phyloP scores from a whole-genome alignment of 2,797 vertebrate species.

The Oryzias dopingdopingensis region DNA sequence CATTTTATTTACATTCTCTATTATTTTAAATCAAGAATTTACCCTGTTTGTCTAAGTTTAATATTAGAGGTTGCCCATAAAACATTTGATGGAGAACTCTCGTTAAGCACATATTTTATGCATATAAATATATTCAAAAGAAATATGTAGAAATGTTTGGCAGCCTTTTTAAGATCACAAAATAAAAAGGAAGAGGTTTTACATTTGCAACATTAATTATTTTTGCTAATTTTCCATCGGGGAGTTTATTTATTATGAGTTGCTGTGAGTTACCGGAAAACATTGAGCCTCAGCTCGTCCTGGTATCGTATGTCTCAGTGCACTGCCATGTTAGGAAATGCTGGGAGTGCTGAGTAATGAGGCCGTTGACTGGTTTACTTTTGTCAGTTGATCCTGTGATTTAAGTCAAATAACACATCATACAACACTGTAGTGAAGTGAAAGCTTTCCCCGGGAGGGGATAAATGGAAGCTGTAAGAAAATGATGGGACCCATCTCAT shows the following conservation, averaged over 20 bases:
- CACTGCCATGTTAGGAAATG: conserved; percentile 34
- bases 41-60: too few relatives aligned
- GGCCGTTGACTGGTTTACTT: conserved; percentile 18
- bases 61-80: too few relatives aligned
- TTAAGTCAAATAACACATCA: conserved; percentile 17
- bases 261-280: conserved; percentile 26
- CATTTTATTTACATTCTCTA: too few relatives aligned
- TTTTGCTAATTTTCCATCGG: too few relatives aligned
- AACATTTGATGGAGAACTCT: too few relatives aligned
- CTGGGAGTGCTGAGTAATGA: conserved; percentile 26
- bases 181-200: too few relatives aligned
- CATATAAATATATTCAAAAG: too few relatives aligned
- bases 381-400: conserved; percentile 23
- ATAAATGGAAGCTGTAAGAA: conserved; percentile 14
- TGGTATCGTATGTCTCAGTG: conserved; percentile 4
- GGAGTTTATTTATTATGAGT: conserved; percentile 33
- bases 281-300: conserved; percentile 9
- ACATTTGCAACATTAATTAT: too few relatives aligned
- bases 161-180: too few relatives aligned
- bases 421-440: neutral
- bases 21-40: too few relatives aligned
- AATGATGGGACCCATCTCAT: conserved; percentile 6
- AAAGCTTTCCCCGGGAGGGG: conserved; percentile 19
- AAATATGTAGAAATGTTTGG: too few relatives aligned
- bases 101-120: too few relatives aligned